phyloP scores from a whole-genome alignment of 2,113 vertebrate species.

The Mandrillus leucophaeus region DNA sequence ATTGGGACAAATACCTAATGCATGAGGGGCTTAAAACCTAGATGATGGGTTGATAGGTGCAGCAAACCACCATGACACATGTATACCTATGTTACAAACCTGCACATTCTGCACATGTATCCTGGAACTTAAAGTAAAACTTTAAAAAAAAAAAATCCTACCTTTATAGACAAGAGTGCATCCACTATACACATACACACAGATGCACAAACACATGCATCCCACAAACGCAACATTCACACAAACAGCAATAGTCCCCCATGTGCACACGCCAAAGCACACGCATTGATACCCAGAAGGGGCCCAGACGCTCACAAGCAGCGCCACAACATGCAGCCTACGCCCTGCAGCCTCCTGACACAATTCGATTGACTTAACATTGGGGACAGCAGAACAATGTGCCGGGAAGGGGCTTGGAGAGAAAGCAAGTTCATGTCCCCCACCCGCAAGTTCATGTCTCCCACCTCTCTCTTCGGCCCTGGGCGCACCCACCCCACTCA shows the following conservation, averaged over 20 bases:
- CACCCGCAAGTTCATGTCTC: background rate
- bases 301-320: background rate
- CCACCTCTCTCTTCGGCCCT: background rate
- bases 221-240: background rate
- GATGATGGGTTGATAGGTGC: too few relatives aligned
- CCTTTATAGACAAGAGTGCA: too few relatives aligned
- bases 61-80: too few relatives aligned
- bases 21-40: too few relatives aligned
- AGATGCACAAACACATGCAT: background rate
- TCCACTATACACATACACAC: background rate
- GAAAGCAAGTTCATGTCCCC: background rate
- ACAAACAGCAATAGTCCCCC: background rate
- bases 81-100: too few relatives aligned
- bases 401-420: background rate
- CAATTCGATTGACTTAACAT: background rate
- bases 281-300: background rate
- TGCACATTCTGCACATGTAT: too few relatives aligned
- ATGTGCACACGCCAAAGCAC: accelerated
- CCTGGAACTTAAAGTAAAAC: too few relatives aligned
- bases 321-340: background rate
- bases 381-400: background rate
- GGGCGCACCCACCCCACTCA: background rate
- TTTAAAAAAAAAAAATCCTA: too few relatives aligned
- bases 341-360: background rate
- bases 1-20: too few relatives aligned